These are phyloP conservation scores for Xylocopa sonorina DNA, from an alignment of 1,140 invertebrate genomes.

Conservation along the genomic window DNA sequence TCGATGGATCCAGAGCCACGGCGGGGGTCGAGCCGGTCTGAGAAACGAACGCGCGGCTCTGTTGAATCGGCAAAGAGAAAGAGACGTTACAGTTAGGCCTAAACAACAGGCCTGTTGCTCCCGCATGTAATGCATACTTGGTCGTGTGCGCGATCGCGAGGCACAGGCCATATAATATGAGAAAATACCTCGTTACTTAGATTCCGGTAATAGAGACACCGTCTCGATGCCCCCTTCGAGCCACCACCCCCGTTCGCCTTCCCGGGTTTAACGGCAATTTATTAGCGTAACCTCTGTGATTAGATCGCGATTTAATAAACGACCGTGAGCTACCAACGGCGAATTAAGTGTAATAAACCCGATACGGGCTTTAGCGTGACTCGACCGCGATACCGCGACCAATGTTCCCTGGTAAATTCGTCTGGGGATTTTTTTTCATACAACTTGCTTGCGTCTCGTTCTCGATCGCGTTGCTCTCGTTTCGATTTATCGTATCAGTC, in stretches of 20 bases:
- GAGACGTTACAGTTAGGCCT: constrained; percentile 52
- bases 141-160: no score
- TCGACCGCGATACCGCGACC: not conserved
- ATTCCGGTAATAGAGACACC: constrained; percentile 15
- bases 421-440: not conserved
- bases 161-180: constrained; percentile 42
- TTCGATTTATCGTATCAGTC: no score
- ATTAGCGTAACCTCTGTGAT: constrained; percentile 14
- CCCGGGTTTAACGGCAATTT: constrained; percentile 22
- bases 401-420: not conserved
- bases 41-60: constrained; percentile 23
- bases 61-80: constrained; percentile 34
- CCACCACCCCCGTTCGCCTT: not conserved
- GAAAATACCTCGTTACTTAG: constrained; percentile 46
- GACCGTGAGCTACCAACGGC: not conserved
- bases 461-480: no score
- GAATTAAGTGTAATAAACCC: constrained; percentile 18
- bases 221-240: not conserved
- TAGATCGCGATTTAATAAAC: constrained; percentile 34
- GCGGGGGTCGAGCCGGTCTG: not conserved
- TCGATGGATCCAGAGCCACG: not conserved
- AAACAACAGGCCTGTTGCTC: constrained; percentile 49
- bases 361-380: constrained; percentile 8
- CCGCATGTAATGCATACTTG: constrained; percentile 53
- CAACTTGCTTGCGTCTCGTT: no score